phyloP scores from a whole-genome alignment of 2,888 invertebrate species.

The Thecophora atra region DNA sequence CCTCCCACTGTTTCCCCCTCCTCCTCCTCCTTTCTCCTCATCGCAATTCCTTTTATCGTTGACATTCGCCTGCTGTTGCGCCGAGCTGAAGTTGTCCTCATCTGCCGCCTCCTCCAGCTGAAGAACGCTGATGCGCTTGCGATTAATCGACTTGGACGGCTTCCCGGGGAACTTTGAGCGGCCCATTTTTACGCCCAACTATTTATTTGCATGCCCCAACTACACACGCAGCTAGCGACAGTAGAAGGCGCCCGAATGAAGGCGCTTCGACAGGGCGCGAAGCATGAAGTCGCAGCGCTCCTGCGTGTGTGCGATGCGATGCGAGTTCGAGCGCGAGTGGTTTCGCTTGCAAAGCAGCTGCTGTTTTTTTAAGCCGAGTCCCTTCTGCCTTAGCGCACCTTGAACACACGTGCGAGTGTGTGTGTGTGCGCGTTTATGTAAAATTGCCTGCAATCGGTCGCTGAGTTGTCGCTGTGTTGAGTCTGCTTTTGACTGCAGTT shows the following conservation, averaged over 20 bases:
- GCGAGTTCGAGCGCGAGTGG: conserved; percentile 12
- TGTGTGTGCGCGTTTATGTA: background rate
- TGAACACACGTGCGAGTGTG: conserved; percentile 29
- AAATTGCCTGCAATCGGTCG: conserved; percentile 24
- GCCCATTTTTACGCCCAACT: conserved; percentile 57
- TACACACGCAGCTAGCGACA: background rate
- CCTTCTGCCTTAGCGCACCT: conserved; percentile 25
- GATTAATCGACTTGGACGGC: conserved; percentile 86
- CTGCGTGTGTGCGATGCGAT: background rate
- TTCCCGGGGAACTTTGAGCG: conserved; percentile 79
- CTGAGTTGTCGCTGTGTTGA: conserved; percentile 19
- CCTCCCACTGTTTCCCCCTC: conserved; percentile 14
- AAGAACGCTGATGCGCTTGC: conserved; percentile 84
- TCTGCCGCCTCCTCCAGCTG: conserved; percentile 45
- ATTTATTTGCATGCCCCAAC: conserved; percentile 40
- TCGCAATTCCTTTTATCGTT: conserved; percentile 39
- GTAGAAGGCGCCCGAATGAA: conserved; percentile 39
- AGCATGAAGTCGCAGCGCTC: conserved; percentile 6
- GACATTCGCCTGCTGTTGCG: conserved; percentile 38
- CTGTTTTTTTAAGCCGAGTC: conserved; percentile 16
- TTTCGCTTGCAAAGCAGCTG: conserved; percentile 6
- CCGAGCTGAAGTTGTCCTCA: conserved; percentile 32
- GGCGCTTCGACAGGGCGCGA: conserved; percentile 36
- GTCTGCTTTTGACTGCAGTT: conserved; percentile 9
- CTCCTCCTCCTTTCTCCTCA: conserved; percentile 39